Base-by-base conservation (phyloP, 2,113 vertebrate species). In the Bambusicola thoracicus region DNA sequence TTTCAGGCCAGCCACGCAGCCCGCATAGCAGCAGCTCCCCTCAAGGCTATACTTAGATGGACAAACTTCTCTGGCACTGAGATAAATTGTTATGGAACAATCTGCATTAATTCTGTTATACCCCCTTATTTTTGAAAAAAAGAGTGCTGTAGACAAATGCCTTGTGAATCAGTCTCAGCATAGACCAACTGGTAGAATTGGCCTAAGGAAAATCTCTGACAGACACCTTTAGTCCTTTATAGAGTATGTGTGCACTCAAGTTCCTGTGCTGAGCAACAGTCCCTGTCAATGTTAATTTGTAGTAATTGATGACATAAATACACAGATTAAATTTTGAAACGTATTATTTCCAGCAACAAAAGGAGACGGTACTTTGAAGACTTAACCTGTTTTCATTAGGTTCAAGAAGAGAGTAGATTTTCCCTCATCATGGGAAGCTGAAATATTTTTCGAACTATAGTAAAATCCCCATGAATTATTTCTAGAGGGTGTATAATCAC, bases 41-140 rank as follows among this genome's bases (percentile, higher is more conserved):
- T n/a, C n/a, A n/a, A n/a, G 6, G 1, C 10, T 79, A 8, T 20
- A 36, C 67, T 44, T 72, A 63, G 6, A 48, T 2, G 32, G 34
- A 27, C 13, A 87, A 51, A 58, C 32, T 65, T 65, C 62, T 43
- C 27, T 55, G 24, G 1, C 32, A 48, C 12, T 32, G 36, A 76
- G 22, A 43, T 16, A 0, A 1, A 34, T 11, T 29, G 4, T 17
- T 48, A 8, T 63, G 13, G 38, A 24, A 75, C 7, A 72, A 7
- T 3, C 25, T 29, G 4, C 22, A 55, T 59, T 63, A 78, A 84
- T 73, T 90, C 32, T 38, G 5, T 65, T 69, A 80, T 82, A 53
- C 0, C 13, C 40, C 30, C 62, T 41, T 41, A 3, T 16, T 61
- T 56, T 72, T 87, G 46, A 90, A 67, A 90, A 90, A 90, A 55